Evolutionary conservation across 2,888 invertebrate genomes (phyloP), one percentile per base, ranked within the genome.

Genomic region (Nasonia oneida): DNA sequence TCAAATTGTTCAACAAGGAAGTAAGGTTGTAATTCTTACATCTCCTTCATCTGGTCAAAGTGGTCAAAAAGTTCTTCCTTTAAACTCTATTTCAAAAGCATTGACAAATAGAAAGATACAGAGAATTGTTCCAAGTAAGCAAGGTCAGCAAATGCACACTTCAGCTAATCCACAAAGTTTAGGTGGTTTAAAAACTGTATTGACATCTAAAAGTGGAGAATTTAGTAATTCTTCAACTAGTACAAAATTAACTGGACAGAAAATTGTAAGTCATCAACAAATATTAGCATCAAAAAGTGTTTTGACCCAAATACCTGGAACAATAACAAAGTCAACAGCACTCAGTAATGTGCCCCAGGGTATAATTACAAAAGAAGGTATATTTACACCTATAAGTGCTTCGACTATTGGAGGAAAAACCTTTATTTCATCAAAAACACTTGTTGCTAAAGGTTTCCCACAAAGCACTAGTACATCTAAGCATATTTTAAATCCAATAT

Each of bases 111-210:
- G 90, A 93, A 95, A 91, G 93, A 93, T 93, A n/a, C 92, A 92
- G 50, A 94, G 94, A 88, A 94, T 95, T 85, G 94, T 95, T 73
- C 95, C 95, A 6, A 95, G 95, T 2, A 81, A 84, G 74, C 81
- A 81, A 15, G 47, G 64, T 57, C 83, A 75, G n/a, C 95, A 95
- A 90, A 90, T 95, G 23, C 94, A 95, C 37, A 79, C 82, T 33
- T 88, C 91, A 47, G 88, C 91, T 12, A 90, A 87, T 78, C 87
- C 91, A 15, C 90, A 90, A 33, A 88, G 88, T 81, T 86, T 90
- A 5, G 85, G 90, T 29, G 78, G 88, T 15, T 87, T 90, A 0
- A 93, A 92, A 80, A 89, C 90, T 2, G 87, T 91, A 0, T 90
- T 92, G 18, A 88, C 90, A 8, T 90, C 89, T 71, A 93, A 89